Evolutionary conservation across 2,888 invertebrate species (phyloP).

Genomic region (Pycnomerus fuliginosus): DNA sequence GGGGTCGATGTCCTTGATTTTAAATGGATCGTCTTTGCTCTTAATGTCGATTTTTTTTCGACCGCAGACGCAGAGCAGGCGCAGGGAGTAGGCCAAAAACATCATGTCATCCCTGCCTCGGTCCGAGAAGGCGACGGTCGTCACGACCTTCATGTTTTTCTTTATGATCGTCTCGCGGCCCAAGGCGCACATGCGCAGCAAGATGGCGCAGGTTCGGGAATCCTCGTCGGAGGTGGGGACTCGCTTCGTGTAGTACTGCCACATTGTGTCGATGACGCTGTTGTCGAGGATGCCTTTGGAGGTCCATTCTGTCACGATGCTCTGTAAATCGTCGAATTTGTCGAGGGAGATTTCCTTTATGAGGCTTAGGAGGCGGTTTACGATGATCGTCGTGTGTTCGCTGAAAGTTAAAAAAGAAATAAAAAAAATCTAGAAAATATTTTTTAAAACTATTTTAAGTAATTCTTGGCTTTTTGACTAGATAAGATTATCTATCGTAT

Average conservation of each 20-base stretch:
- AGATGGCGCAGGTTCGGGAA: constrained; percentile 70
- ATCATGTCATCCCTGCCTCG: constrained; percentile 56
- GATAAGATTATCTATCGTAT: no score
- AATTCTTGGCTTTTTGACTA: no score
- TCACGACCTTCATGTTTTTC: constrained; percentile 61
- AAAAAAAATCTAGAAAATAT: no score
- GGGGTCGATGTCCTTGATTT: no score
- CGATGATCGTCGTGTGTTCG: constrained; percentile 57
- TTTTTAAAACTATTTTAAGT: no score
- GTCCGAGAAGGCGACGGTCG: constrained; percentile 67
- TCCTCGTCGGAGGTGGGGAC: constrained; percentile 70
- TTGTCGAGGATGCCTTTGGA: constrained; percentile 59
- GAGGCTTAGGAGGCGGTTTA: constrained; percentile 61
- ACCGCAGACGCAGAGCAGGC: no score
- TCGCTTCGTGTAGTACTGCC: constrained; percentile 72
- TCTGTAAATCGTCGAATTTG: constrained; percentile 63
- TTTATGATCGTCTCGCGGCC: constrained; percentile 48
- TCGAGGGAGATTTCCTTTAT: constrained; percentile 58
- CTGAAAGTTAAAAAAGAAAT: no score
- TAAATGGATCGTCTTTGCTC: no score
- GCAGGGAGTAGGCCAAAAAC: no score
- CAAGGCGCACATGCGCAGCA: constrained; percentile 74
- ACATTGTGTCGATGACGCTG: constrained; percentile 68
- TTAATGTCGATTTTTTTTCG: no score
- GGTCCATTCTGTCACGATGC: constrained; percentile 64